Evolutionary conservation across 2,888 invertebrate species (phyloP).

Genomic region (Cryptus armator): DNA sequence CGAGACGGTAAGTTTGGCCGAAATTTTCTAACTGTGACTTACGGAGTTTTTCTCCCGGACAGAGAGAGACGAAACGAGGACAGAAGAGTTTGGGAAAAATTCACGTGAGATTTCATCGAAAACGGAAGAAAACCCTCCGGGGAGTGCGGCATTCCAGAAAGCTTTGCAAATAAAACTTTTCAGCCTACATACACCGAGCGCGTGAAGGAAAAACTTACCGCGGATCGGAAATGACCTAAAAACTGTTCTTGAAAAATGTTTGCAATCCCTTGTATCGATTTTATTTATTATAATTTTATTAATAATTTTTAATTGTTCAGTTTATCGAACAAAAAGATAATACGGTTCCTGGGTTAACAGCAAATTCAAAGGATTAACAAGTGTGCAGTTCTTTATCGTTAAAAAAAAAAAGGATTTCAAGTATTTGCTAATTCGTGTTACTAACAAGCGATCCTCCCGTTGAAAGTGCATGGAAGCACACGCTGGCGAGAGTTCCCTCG

Average conservation of each 20-base stretch:
- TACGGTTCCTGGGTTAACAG: not conserved
- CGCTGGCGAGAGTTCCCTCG: conserved; percentile 19
- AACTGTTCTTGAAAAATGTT: conserved; percentile 8
- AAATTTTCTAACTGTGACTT: conserved; percentile 59
- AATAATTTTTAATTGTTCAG: not conserved
- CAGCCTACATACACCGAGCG: conserved; percentile 32
- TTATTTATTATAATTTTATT: not conserved
- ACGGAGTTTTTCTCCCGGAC: conserved; percentile 29
- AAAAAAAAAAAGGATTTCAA: not conserved
- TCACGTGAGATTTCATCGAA: conserved; percentile 43
- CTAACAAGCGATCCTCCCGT: conserved; percentile 23
- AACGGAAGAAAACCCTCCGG: conserved; percentile 8
- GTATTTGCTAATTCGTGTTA: conserved; percentile 24
- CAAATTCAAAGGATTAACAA: not conserved
- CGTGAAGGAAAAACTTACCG: conserved; percentile 5
- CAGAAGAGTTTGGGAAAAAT: conserved; percentile 5
- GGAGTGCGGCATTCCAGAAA: conserved; percentile 31
- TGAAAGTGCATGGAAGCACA: conserved; percentile 6
- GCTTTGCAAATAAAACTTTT: conserved; percentile 52
- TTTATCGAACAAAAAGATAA: not conserved
- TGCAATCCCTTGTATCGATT: not conserved
- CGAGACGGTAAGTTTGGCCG: conserved; percentile 48
- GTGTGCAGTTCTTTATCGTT: not conserved
- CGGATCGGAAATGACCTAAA: conserved; percentile 33
- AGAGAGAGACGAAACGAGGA: not conserved